These are phyloP conservation scores for Ommatoiulus sabulosus DNA, from an alignment of 2,888 invertebrate species.

Conservation along the genomic window DNA sequence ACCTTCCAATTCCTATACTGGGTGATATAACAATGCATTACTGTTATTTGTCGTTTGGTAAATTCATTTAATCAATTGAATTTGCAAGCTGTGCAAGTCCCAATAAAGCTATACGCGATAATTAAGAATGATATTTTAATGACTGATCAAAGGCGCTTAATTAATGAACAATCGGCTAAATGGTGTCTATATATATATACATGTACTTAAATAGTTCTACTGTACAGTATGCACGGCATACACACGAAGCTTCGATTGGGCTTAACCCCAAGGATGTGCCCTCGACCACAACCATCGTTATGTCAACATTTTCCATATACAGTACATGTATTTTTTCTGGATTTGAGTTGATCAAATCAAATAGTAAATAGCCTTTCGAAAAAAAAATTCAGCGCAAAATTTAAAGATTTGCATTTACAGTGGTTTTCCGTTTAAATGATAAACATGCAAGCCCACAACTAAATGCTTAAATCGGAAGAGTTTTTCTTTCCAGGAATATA, in stretches of 20 bases:
- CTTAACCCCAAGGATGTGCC: background rate
- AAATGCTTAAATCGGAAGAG: background rate
- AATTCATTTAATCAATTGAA: background rate
- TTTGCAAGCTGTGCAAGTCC: background rate
- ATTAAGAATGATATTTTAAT: background rate
- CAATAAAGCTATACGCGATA: background rate
- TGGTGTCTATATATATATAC: too few relatives aligned
- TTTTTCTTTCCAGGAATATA: too few relatives aligned
- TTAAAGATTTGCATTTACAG: background rate
- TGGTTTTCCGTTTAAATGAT: background rate
- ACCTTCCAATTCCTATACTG: background rate
- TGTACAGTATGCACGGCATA: background rate
- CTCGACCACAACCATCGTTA: background rate
- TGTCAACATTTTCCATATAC: background rate
- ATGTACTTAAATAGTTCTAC: background rate
- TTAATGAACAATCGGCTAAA: background rate
- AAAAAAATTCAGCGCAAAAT: background rate
- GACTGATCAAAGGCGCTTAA: background rate
- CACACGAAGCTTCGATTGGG: background rate
- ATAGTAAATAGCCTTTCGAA: background rate
- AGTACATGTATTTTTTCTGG: background rate
- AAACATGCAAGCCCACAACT: background rate
- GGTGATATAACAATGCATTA: too few relatives aligned
- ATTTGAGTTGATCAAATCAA: background rate
- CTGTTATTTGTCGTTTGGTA: background rate